Evolutionary conservation across 2,797 vertebrate species (phyloP), one percentile per base, ranked within the genome.

Genomic region (Leucoraja ocellata): DNA sequence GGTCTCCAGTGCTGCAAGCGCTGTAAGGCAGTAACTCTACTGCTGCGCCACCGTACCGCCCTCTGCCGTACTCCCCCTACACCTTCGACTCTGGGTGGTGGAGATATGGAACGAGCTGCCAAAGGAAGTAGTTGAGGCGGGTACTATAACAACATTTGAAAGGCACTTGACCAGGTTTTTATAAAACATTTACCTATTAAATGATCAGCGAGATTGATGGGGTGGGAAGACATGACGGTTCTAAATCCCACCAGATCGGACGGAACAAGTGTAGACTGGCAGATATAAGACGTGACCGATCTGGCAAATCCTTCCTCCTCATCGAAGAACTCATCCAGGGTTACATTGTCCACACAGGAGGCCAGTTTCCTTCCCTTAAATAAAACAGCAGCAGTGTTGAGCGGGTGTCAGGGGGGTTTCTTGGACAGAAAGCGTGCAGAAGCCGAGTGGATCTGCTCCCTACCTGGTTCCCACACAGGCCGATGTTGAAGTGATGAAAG

Each of bases 381-480:
- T 28, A 74, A 14, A 68, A 73, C 23, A 1, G 63, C 46, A 78
- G 84, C 18, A 86, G 36, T 0, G 10, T 88, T 88, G 65, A 68
- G 21, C 65, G 21, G 0, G 16, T 10, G n/a, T 16, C 18, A 1
- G 4, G 8, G 0, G 63, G 16, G 21, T 36, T 36, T n/a, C 5
- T 36, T 68, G n/a, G 3, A 68, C 16, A 68, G 63, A 36, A 18
- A 21, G 21, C 13, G 9, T 32, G 23, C 61, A 4, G 25, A 63
- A 28, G 23, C 25, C 0, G 0, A 58, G 61, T 84, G 74, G 28
- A 4, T 93, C 18, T 93, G 3, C 63, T 28, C 6, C 95, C 96
- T 95, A 99, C 99, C 97, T 99, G 96, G 93, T 96, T 96, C 73
- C 98, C 98, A 79, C 99, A 99, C 93, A 99, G 97, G 91, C 95